Base-by-base conservation (phyloP, 2,113 vertebrate species). In the Sebastes fasciatus region DNA sequence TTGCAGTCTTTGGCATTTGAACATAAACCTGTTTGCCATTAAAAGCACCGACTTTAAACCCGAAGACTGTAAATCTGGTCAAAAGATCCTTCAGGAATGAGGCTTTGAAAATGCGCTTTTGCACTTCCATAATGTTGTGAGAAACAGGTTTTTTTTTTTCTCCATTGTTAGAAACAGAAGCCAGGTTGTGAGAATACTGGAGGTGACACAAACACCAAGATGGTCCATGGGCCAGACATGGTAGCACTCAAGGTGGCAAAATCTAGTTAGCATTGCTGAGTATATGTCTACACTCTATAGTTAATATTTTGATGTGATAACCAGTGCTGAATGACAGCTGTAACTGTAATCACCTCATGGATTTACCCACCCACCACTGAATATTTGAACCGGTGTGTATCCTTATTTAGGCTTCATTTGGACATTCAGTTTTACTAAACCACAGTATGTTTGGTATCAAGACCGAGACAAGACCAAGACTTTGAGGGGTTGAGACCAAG, bases 1-100 rank as follows among this genome's bases (percentile, higher is more conserved):
- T 70, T 61, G 26, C n/a, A 48, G 71, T 75, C 3, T 61, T 57
- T 83, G 77, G 82, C 57, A 69, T 64, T 51, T 26, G 16, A 70
- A 68, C 16, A 83, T 43, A 68, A 72, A 84, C 70, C 43, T n/a
- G 26, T 63, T 79, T 57, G 46, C 51, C 42, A 82, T 74, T 73
- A 66, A 79, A 74, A 57, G 23, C 61, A 79, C 45, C 12, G 23
- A 19, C 7, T 72, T 63, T 46, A 65, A 26, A 40, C 63, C 12
- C 1, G 3, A 23, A n/a, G 26, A 64, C 65, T 76, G 62, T 74
- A 57, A 75, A 40, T 4, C 49, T 43, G 34, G 52, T 86, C 42
- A 73, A 80, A 65, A 48, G 14, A 67, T 12, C 19, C 23, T 51
- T 48, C n/a, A 79, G 68, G 61, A 74, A 69, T 62, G 12, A 49